Percentiles rank a stretch among this genome's conserved stretches.
phyloP scores from a whole-genome alignment of 2,113 vertebrate genomes.

The Tonatia bakeri region DNA sequence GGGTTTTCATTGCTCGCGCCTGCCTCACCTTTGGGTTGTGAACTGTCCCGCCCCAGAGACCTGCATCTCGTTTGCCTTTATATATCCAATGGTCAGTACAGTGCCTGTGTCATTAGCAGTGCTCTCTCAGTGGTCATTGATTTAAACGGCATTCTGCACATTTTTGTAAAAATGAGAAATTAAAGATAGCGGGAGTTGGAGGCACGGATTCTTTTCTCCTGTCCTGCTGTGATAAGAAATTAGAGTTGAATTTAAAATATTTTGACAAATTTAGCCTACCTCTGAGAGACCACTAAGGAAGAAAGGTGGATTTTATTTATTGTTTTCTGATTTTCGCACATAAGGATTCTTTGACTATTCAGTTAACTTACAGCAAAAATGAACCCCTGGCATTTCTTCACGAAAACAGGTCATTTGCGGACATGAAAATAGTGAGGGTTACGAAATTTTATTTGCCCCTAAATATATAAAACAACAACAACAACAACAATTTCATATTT shows the following conservation, averaged over 20 bases:
- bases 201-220: neutral
- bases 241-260: neutral
- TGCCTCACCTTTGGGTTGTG: neutral
- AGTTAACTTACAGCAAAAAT: neutral
- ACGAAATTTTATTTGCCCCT: neutral
- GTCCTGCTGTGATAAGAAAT: neutral
- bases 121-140: neutral
- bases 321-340: neutral
- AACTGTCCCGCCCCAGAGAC: no score
- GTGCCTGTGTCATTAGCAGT: neutral
- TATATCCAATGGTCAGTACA: neutral
- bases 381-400: neutral
- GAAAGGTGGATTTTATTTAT: neutral
- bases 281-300: neutral
- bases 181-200: neutral
- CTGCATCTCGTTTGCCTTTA: rapidly evolving
- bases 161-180: neutral
- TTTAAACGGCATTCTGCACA: neutral
- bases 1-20: neutral
- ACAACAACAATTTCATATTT: neutral
- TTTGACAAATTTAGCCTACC: neutral
- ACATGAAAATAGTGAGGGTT: neutral
- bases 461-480: neutral
- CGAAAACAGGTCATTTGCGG: neutral
- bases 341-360: neutral